phyloP scores from a whole-genome alignment of 2,797 vertebrate species.

The Lepilemur ruficaudatus region DNA sequence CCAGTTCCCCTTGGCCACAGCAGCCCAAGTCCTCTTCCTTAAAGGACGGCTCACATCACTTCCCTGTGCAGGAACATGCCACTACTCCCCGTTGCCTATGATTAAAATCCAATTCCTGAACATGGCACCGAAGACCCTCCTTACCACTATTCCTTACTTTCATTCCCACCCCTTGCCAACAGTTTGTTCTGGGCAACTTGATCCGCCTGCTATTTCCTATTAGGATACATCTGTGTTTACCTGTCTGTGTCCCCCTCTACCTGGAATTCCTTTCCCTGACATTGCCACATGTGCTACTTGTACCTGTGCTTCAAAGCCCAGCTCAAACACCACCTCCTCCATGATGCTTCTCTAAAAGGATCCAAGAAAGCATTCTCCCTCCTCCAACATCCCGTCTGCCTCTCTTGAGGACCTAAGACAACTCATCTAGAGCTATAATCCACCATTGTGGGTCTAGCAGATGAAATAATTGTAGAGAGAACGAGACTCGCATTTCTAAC shows the following conservation, averaged over 20 bases:
- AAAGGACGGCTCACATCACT: not conserved
- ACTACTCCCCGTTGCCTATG: not conserved
- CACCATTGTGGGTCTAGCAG: not conserved
- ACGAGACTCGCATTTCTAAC: not conserved
- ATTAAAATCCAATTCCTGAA: not conserved
- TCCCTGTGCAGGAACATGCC: not conserved
- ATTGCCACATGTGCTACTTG: not conserved
- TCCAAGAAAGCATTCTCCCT: not conserved
- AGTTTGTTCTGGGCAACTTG: not conserved
- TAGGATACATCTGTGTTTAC: not conserved
- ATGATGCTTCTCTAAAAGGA: not conserved
- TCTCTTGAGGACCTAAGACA: not conserved
- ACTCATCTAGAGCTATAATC: not conserved
- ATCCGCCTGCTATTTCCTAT: not conserved
- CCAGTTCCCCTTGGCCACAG: not conserved
- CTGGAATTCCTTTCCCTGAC: not conserved
- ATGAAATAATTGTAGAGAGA: conserved; percentile 5
- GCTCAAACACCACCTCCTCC: not conserved
- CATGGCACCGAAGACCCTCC: not conserved
- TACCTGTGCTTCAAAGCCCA: not conserved
- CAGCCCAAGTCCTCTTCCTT: not conserved
- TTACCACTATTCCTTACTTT: not conserved
- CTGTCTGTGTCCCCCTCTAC: not conserved
- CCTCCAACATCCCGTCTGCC: not conserved
- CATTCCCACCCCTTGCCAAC: not conserved